Base-by-base conservation (phyloP, 1,140 invertebrate genomes). In the Drosophila grimshawi region DNA sequence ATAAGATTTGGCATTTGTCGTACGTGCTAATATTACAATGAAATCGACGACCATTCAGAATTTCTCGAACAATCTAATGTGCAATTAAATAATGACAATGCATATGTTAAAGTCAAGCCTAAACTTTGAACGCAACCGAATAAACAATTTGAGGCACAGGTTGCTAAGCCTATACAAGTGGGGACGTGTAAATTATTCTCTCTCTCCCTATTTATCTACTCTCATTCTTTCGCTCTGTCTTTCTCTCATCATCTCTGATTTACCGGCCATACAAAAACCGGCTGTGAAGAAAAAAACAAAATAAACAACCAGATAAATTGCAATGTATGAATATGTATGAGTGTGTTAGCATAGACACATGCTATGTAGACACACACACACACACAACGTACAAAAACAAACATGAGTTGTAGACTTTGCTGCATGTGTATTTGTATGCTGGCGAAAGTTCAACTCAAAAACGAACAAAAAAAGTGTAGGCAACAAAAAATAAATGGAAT, bases 391-490 rank as follows among this genome's bases (percentile, higher is more conserved):
- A 29, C n/a, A 10, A 29, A 43, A 46, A 29, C 11, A 41, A 33
- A 59, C 57, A 48, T 60, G 30, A 46, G 43, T 60, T 19, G 11
- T 29, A 33, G 30, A 48, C 5, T 5, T 59, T 11, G 19, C 10
- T 7, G 39, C 10, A 5, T 33, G 33, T 66, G 55, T 59, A 8
- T 70, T 46, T 35, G 52, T 43, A 27, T 45, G 46, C 46, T 71
- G 83, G 83, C 68, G 83, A 88, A 88, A 88, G 83, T 89, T 88
- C 77, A 81, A 71, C 45, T 53, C 37, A 3, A 45, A 59, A 62
- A 51, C 43, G 64, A 74, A 52, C 6, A 10, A 65, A 76, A 63
- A 39, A 71, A 27, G n/a, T 39, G 56, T 43, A 8, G 27, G 35
- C 45, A 43, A 45, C 39, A 53, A 78, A 81, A 64, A 48, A 55